Base-by-base conservation (phyloP, 1,140 invertebrate genomes). In the Macrosteles quadrilineatus region DNA sequence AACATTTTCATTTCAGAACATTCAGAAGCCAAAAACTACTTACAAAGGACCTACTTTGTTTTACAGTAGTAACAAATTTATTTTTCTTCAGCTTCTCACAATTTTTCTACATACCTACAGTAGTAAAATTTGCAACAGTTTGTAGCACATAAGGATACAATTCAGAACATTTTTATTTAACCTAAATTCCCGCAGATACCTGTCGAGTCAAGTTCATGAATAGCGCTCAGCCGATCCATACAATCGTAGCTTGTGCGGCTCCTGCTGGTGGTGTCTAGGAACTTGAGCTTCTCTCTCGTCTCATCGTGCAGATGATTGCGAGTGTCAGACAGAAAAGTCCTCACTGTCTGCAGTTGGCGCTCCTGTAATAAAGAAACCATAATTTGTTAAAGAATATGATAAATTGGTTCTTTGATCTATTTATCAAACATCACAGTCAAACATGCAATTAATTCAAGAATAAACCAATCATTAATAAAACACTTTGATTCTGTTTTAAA, bases 271-370 rank as follows among this genome's bases (percentile, higher is more conserved):
- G 77, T 89, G 75, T 90, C 88, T 0, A 95, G 80, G 77, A 91
- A 92, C 32, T 89, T 88, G 1, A 95, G 81, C 77, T 93, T 92
- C 76, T 95, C 91, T 45, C 88, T 85, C 0, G 91, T 92, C 76
- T 94, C 90, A 76, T 93, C 87, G 75, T 90, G 88, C 2, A 92
- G 73, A 71, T 87, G 89, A 30, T 86, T 82, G 50, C 87, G 83
- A 67, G 86, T 85, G 73, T 92, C 88, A 73, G 88, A 85, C 14
- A 95, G 79, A 0, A 94, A 77, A 75, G 94, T 90, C 53, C 88
- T 84, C 0, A 91, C 90, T 75, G 90, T 81, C 36, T 84, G 80
- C 70, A 95, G 84, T 76, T 94, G 90, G 72, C 85, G 85, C 76
- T 91, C 91, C 91, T 92, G 75, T 14, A 73, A 77, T 64, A 29